These are phyloP conservation scores for Dufourea novaeangliae DNA, from an alignment of 1,140 invertebrate genomes.

Conservation along the genomic window DNA sequence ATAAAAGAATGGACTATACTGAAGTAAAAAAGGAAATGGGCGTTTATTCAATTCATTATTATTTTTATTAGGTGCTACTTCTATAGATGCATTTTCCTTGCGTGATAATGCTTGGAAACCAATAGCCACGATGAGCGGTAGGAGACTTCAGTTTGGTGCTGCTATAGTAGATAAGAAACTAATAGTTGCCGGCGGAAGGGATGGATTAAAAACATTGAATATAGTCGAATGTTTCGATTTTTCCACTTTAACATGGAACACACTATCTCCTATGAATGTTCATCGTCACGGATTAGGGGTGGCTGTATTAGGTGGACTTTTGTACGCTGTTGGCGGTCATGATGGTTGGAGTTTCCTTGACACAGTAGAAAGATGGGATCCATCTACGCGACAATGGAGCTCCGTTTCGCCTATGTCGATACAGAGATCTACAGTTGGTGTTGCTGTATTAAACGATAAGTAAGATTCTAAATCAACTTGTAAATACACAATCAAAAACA, in stretches of 20 bases:
- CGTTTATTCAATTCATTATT: slow-evolving; percentile 25
- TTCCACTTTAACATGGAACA: slow-evolving; percentile 89
- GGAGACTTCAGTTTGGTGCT: slow-evolving; percentile 94
- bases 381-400: slow-evolving; percentile 91
- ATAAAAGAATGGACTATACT: too few species aligned
- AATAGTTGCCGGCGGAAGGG: slow-evolving; percentile 92
- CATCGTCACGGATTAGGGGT: slow-evolving; percentile 94
- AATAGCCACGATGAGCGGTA: slow-evolving; percentile 90
- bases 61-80: slow-evolving; percentile 86
- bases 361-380: slow-evolving; percentile 96
- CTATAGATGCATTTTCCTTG: slow-evolving; percentile 94
- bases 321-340: slow-evolving; percentile 97
- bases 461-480: slow-evolving; percentile 67
- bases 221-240: slow-evolving; percentile 93
- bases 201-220: slow-evolving; percentile 96
- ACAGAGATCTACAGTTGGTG: slow-evolving; percentile 93
- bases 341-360: slow-evolving; percentile 97
- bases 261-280: slow-evolving; percentile 94
- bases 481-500: not conserved
- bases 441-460: slow-evolving; percentile 92
- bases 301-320: slow-evolving; percentile 91
- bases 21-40: not conserved
- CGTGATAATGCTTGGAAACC: slow-evolving; percentile 91
- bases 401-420: slow-evolving; percentile 93
- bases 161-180: slow-evolving; percentile 93